Conservation (phyloP, 2,113 vertebrate species). For the Malurus elegans region DNA sequence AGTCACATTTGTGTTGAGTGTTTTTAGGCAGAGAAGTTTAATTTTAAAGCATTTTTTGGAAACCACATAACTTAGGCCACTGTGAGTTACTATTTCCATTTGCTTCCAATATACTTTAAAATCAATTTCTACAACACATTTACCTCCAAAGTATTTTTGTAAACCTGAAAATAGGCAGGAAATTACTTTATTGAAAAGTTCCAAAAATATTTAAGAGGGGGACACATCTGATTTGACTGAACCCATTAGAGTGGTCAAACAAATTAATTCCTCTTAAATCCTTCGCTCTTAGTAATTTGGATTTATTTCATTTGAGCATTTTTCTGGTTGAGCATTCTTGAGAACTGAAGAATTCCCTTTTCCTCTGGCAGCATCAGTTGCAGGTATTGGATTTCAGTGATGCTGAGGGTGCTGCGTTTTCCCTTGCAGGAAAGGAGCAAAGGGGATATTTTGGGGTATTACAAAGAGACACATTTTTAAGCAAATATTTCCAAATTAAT, state of each 20-base stretch:
- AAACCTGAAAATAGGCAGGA: background rate
- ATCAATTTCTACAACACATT: background rate
- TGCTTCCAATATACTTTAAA: background rate
- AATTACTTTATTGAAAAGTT: background rate
- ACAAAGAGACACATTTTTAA: background rate
- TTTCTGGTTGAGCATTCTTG: background rate
- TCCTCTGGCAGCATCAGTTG: background rate
- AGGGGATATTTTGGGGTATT: background rate
- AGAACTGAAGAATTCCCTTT: background rate
- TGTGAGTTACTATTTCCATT: background rate
- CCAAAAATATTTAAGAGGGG: background rate
- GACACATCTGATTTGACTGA: background rate
- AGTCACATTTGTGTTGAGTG: background rate
- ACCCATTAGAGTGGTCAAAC: background rate
- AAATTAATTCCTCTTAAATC: background rate
- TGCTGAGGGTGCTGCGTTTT: background rate
- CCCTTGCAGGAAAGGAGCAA: background rate
- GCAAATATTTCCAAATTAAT: slow-evolving; percentile 27
- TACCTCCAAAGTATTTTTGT: background rate
- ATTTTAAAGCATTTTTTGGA: background rate
- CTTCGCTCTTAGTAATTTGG: background rate
- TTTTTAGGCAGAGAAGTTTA: background rate
- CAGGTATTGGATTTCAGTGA: background rate
- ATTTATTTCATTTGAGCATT: background rate
- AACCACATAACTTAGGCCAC: background rate